Evolutionary conservation across 2,797 vertebrate genomes (phyloP).

Genomic region (Silurus aristotelis): DNA sequence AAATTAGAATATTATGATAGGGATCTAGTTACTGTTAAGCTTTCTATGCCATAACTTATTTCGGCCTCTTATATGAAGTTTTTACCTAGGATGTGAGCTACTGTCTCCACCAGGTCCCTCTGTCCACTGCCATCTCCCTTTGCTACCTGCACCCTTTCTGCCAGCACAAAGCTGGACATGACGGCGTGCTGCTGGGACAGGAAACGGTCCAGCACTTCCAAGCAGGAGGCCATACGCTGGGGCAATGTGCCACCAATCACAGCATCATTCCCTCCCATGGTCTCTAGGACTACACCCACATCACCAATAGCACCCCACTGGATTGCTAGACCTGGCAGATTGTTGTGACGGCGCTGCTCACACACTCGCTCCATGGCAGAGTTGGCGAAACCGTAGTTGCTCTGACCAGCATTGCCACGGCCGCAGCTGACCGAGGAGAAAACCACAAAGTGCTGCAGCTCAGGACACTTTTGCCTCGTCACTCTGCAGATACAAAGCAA

Average conservation of each 20-base stretch:
- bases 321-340: constrained; percentile 87
- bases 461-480: constrained; percentile 83
- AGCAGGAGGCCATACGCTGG: constrained; percentile 88
- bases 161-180: constrained; percentile 91
- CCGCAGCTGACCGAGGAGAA: constrained; percentile 98
- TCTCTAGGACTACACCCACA: constrained; percentile 88
- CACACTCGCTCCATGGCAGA: constrained; percentile 96
- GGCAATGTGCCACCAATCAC: constrained; percentile 89
- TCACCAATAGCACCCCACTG: constrained; percentile 98
- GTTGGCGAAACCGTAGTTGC: constrained; percentile 96
- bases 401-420: constrained; percentile 92
- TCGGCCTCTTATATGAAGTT: too few relatives aligned
- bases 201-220: constrained; percentile 91
- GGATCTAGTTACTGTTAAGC: neutral
- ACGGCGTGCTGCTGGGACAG: constrained; percentile 83
- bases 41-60: neutral
- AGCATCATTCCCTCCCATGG: constrained; percentile 80
- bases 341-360: constrained; percentile 81
- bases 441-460: constrained; percentile 89
- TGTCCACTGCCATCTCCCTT: constrained; percentile 69
- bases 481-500: constrained; percentile 71
- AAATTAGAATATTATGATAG: too few relatives aligned
- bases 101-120: constrained; percentile 82
- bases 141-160: constrained; percentile 75
- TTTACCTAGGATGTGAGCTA: constrained; percentile 93